Percentiles rank a stretch among this genome's conserved stretches.
Evolutionary conservation across 1,140 invertebrate species (phyloP).

Genomic region (Oryzaephilus surinamensis): DNA sequence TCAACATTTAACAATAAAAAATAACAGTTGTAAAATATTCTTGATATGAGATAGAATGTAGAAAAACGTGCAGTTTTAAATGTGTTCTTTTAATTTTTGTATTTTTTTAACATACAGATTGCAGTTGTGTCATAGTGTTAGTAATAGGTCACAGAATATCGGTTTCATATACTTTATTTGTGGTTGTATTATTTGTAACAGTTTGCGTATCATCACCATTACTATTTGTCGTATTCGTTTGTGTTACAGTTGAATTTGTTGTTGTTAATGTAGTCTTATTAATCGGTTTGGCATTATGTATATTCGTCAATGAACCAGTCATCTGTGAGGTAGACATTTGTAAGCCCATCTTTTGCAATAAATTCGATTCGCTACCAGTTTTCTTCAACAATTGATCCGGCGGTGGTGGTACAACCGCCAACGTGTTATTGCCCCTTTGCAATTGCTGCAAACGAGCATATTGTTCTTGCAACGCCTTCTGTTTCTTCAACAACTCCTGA

Average conservation of each 20-base stretch:
- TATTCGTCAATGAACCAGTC: constrained; percentile 53
- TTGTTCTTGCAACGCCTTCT: constrained; percentile 77
- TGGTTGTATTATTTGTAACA: constrained; percentile 37
- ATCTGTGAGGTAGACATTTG: constrained; percentile 48
- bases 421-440: constrained; percentile 59
- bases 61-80: too few species aligned
- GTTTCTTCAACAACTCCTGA: constrained; percentile 74
- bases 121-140: constrained; percentile 17
- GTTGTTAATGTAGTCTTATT: constrained; percentile 21
- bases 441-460: constrained; percentile 77
- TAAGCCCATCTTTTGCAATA: constrained; percentile 73
- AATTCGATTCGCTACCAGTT: constrained; percentile 79
- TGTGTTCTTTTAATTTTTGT: too few species aligned
- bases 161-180: constrained; percentile 76
- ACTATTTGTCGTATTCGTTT: constrained; percentile 26
- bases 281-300: constrained; percentile 35
- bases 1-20: too few species aligned
- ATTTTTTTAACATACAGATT: constrained; percentile 26
- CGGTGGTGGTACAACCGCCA: constrained; percentile 44
- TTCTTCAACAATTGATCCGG: constrained; percentile 64
- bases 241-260: constrained; percentile 17
- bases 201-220: constrained; percentile 19
- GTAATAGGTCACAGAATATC: constrained; percentile 66
- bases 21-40: too few species aligned
- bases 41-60: too few species aligned